Percentiles rank a stretch among this genome's conserved stretches.
Conservation (phyloP, 2,113 vertebrate species). For the Ardeotis arabs region DNA sequence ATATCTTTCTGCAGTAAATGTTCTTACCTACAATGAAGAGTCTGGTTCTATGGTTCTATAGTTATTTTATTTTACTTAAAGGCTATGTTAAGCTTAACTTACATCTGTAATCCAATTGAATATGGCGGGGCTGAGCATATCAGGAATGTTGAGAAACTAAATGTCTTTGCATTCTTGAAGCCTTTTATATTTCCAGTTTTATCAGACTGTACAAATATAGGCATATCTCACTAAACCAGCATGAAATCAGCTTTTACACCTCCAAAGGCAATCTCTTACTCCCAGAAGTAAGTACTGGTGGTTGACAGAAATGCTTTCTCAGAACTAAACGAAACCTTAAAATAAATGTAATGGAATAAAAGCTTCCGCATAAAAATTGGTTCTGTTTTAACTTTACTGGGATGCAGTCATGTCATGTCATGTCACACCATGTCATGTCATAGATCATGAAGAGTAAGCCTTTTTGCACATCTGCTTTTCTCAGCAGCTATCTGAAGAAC, state of each 20-base stretch:
- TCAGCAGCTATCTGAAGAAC: neutral
- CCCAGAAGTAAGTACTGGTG: neutral
- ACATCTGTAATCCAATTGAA: neutral
- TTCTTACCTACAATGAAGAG: neutral
- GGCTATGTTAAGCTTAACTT: neutral
- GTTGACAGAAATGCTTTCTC: neutral
- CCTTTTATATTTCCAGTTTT: neutral
- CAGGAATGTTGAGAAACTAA: neutral
- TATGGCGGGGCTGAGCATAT: neutral
- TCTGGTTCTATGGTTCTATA: neutral
- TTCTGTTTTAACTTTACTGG: neutral
- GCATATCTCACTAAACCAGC: neutral
- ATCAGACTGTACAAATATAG: neutral
- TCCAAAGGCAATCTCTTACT: neutral
- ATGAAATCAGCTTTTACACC: neutral
- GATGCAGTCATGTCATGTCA: neutral
- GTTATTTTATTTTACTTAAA: neutral
- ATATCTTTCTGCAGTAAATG: neutral
- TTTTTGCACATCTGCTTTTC: neutral
- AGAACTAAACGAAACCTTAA: neutral
- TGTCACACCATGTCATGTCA: neutral
- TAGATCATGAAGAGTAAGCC: neutral
- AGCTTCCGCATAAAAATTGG: neutral
- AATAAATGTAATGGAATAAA: neutral
- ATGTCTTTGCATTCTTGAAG: neutral